These are phyloP conservation scores for Nephrocerus scutellatus DNA, from an alignment of 2,888 invertebrate species.

Conservation along the genomic window DNA sequence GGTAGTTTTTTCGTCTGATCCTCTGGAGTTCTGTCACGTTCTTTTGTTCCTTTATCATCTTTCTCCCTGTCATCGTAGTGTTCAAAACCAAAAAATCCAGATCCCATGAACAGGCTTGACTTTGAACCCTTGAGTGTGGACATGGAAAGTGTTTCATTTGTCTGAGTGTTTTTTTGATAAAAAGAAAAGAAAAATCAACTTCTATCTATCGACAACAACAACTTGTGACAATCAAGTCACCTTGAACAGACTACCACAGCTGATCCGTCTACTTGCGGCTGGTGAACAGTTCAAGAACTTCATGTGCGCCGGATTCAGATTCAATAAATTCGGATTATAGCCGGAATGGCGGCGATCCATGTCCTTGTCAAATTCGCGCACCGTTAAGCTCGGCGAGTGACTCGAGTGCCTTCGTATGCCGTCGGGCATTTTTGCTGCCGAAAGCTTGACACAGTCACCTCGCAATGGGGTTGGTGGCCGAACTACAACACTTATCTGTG, in stretches of 20 bases:
- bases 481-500: constrained; percentile 66
- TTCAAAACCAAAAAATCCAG: constrained; percentile 42
- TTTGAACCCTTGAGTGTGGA: constrained; percentile 56
- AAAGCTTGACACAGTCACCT: constrained; percentile 53
- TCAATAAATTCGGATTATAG: constrained; percentile 56
- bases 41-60: constrained; percentile 42
- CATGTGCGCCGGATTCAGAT: constrained; percentile 58
- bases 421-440: constrained; percentile 41
- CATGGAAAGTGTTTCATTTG: constrained; percentile 47
- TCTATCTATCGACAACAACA: neutral
- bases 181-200: constrained; percentile 1
- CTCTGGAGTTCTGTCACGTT: constrained; percentile 41
- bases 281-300: constrained; percentile 68
- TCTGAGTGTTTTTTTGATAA: constrained; percentile 25
- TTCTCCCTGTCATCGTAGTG: constrained; percentile 43
- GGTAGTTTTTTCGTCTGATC: constrained; percentile 67
- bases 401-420: constrained; percentile 48
- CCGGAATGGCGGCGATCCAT: constrained; percentile 48
- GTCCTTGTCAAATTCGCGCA: constrained; percentile 48
- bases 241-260: constrained; percentile 82
- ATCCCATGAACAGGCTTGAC: constrained; percentile 50
- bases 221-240: constrained; percentile 43
- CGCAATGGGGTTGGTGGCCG: constrained; percentile 68
- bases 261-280: constrained; percentile 81
- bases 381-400: constrained; percentile 48